phyloP scores from a whole-genome alignment of 1,140 invertebrate species.

The Macrobrachium rosenbergii region DNA sequence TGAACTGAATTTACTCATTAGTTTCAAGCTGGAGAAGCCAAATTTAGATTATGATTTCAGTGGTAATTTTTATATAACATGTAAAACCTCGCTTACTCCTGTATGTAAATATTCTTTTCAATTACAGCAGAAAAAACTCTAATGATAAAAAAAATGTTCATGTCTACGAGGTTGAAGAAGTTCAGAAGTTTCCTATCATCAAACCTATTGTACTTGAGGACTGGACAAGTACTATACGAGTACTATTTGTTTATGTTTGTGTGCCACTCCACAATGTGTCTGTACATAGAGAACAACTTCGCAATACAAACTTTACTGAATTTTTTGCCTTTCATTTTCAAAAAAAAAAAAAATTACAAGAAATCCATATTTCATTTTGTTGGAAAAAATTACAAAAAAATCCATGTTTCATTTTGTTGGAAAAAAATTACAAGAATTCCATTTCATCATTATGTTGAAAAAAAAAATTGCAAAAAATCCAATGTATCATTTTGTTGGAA shows the following conservation, averaged over 20 bases:
- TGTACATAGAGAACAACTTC: conserved; percentile 66
- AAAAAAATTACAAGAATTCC: no score
- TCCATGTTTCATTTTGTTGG: no score
- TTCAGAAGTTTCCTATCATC: conserved; percentile 62
- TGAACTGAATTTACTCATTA: not conserved
- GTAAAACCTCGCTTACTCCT: conserved; percentile 63
- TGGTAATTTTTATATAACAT: conserved; percentile 63
- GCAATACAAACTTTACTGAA: conserved; percentile 67
- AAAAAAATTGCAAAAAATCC: no score
- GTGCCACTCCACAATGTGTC: conserved; percentile 62
- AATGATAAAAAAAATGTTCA: conserved; percentile 59
- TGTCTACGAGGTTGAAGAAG: conserved; percentile 55
- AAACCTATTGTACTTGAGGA: conserved; percentile 56
- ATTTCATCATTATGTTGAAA: no score
- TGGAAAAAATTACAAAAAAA: no score
- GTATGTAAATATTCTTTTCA: conserved; percentile 62
- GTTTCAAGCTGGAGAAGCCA: conserved; percentile 45
- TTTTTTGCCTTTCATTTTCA: conserved; percentile 53
- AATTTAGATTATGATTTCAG: conserved; percentile 51
- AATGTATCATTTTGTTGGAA: no score
- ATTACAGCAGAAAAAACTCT: conserved; percentile 59
- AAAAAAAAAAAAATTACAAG: not conserved
- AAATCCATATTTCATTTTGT: no score
- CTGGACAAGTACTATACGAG: conserved; percentile 49
- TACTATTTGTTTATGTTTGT: conserved; percentile 56